Conservation (phyloP, 2,797 vertebrate species). For the Muscicapa comitata region DNA sequence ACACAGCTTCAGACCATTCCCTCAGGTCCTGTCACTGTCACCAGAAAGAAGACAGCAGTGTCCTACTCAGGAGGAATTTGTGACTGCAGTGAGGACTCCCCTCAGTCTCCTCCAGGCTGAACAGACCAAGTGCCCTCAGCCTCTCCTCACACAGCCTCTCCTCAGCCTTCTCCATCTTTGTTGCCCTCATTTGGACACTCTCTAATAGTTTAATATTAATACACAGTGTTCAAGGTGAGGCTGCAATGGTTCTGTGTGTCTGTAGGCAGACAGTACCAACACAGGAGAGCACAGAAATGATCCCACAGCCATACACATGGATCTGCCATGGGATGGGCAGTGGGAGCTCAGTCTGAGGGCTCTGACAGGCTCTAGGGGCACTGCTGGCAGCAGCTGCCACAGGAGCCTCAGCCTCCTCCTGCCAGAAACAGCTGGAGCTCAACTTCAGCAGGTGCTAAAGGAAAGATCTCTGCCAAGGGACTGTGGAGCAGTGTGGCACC, state of each 20-base stretch:
- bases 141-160: background rate
- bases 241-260: background rate
- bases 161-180: background rate
- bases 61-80: fast-evolving
- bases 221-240: background rate
- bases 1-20: background rate
- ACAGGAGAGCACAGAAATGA: background rate
- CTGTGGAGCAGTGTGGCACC: background rate
- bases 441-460: background rate
- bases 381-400: background rate
- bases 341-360: background rate
- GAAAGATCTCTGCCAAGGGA: background rate
- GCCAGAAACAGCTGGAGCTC: background rate
- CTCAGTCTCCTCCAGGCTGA: background rate
- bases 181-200: background rate
- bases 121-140: background rate
- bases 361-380: background rate
- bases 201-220: background rate
- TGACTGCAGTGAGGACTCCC: fast-evolving
- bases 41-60: background rate
- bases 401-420: background rate
- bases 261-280: background rate
- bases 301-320: background rate
- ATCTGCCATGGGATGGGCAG: background rate
- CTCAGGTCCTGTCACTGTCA: background rate